Conservation (phyloP, 1,140 invertebrate genomes). For the Caenorhabditis brenneri region DNA sequence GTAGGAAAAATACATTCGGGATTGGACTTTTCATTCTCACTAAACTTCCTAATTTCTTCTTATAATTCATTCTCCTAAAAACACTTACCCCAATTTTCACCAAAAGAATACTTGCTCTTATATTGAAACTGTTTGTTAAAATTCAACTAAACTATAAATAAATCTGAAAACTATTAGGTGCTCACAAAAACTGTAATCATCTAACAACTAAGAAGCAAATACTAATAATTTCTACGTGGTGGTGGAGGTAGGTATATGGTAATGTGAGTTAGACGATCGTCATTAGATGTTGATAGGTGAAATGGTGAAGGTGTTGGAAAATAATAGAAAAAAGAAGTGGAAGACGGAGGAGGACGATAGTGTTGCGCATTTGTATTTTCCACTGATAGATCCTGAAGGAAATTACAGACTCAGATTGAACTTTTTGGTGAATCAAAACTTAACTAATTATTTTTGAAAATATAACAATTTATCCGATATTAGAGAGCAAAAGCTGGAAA, state of each 20-base stretch:
- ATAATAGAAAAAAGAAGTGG: not conserved
- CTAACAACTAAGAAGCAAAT: not conserved
- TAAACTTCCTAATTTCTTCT: too few species aligned
- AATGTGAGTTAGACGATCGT: not conserved
- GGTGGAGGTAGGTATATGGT: not conserved
- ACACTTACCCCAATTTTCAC: too few species aligned
- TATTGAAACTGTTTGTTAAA: too few species aligned
- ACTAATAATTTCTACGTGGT: not conserved
- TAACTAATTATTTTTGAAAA: not conserved
- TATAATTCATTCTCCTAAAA: too few species aligned
- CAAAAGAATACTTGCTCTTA: too few species aligned
- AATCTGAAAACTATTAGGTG: too few species aligned
- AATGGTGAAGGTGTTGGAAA: not conserved
- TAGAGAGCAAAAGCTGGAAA: not conserved
- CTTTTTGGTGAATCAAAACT: too few species aligned
- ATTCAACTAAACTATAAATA: too few species aligned
- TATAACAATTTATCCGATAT: too few species aligned
- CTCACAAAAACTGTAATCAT: too few species aligned
- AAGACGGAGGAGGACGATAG: not conserved
- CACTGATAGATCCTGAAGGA: not conserved
- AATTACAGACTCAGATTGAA: not conserved
- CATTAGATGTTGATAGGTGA: not conserved
- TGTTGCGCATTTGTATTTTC: not conserved
- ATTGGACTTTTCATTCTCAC: too few species aligned
- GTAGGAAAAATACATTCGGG: too few species aligned